Evolutionary conservation across 2,888 invertebrate genomes (phyloP), one percentile per base, ranked within the genome.

Genomic region (Dicroscelio sp.): DNA sequence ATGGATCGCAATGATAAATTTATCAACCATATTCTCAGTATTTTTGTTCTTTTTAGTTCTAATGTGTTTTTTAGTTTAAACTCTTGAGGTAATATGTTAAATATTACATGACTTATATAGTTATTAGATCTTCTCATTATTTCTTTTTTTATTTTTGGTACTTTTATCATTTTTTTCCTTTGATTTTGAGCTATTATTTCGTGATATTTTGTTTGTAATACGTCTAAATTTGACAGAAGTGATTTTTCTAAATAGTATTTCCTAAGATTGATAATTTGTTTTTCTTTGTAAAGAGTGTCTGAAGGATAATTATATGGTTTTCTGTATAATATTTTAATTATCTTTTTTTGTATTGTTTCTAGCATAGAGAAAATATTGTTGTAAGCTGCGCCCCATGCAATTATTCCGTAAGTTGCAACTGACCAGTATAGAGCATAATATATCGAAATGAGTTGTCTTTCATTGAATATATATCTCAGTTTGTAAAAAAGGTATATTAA

Each of bases 201-300:
- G 27, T 12, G 27, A 27, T 12, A 60, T 60, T 60, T 27, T 25
- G 5, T 23, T 60, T 60, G 23, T 60, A 8, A 27, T 23, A 25
- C 23, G 12, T 23, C 12, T 65, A 65, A 65, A 65, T 65, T 65
- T 33, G 4, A 27, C 6, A 25, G 23, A 4, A 25, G 27, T 3
- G 60, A 20, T 60, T 65, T 65, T 33, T 65, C 65, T 33, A 65
- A 10, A 65, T 33, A 65, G 25, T 20, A 65, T 31, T 65, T 65
- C 33, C 33, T 6, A 20, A 65, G 2, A 10, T 20, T 67, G 4
- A 67, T 67, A 20, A 67, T 67, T 1, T 67, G 31, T 67, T 67
- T 33, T 6, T 67, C 35, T 67, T 12, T 71, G n/a, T 10, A 71
- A 1, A 71, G 27, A 6, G 30, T 25, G 5, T 25, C 63, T 27